phyloP scores from a whole-genome alignment of 2,113 vertebrate genomes.

The Pica pica region DNA sequence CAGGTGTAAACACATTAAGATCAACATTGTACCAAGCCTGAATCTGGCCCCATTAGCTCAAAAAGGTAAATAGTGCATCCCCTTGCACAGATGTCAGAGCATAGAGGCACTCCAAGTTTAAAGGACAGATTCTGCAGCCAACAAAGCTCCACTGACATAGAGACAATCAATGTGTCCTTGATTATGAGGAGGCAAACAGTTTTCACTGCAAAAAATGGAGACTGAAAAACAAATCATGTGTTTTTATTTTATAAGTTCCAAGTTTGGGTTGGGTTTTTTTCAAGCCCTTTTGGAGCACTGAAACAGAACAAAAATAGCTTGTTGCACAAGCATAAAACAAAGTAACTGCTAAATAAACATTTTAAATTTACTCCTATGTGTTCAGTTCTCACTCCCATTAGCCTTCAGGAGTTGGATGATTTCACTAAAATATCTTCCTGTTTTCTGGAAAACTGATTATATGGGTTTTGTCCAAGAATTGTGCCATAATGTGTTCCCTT shows the following conservation, averaged over 20 bases:
- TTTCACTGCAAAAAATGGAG: background rate
- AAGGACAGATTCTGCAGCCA: conserved; percentile 4
- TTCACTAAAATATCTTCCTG: background rate
- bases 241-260: conserved; percentile 51
- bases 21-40: background rate
- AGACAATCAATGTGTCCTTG: conserved; percentile 47
- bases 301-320: conserved; percentile 57
- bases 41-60: background rate
- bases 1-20: background rate
- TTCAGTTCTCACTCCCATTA: background rate
- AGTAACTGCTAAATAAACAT: conserved; percentile 50
- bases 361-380: background rate
- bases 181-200: conserved; percentile 44
- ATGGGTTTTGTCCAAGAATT: background rate
- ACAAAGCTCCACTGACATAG: background rate
- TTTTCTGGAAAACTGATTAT: conserved; percentile 38
- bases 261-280: conserved; percentile 27
- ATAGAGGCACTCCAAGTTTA: background rate
- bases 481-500: background rate
- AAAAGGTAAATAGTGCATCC: background rate
- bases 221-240: conserved; percentile 58
- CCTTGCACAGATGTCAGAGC: background rate
- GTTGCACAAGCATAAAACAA: conserved; percentile 59
- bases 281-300: conserved; percentile 1
- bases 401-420: background rate